Evolutionary conservation across 2,797 vertebrate genomes (phyloP), one percentile per base, ranked within the genome.

Genomic region (Rhynchotus rufescens): DNA sequence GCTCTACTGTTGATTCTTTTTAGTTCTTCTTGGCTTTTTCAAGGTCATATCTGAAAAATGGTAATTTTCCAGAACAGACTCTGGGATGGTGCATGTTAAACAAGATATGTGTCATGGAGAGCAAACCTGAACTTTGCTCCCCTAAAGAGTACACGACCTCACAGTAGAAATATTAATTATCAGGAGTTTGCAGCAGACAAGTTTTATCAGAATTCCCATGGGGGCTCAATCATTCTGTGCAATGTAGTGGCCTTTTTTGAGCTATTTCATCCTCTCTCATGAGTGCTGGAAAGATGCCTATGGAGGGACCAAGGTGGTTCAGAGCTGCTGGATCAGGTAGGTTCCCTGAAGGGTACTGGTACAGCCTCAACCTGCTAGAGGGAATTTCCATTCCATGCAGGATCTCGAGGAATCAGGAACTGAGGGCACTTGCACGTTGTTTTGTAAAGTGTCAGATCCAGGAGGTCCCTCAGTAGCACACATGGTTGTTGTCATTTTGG

Each of bases 331-430:
- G 34, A 30, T 66, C 7, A 32, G 56, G 36, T 26, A 51, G 67
- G 8, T 3, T 49, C 32, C 60, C 40, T 45, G 52, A 66, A 44
- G 30, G 19, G 38, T 0, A 0, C 5, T 6, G 34, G 7, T 16
- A 22, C 34, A 28, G 8, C 11, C 25, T 25, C 21, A 45, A 47
- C 4, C 9, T 17, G 12, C 22, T 12, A 38, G 38, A 22, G 22
- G 47, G 22, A 49, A 12, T 49, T 49, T 49, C 47, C 0, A 0
- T 59, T 72, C 77, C 1, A 9, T 26, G 4, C 9, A 32, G 22
- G 12, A 10, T 36, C 16, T 59, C 73, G 12, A 11, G 19, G 26
- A 9, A 84, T 21, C 8, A 23, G 15, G 13, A 45, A 57, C 12
- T 28, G 20, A 8, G n/a, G 17, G 49, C 73, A 15, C 7, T 22